Evolutionary conservation across 2,797 vertebrate genomes (phyloP).

Genomic region (Thalassophryne amazonica): DNA sequence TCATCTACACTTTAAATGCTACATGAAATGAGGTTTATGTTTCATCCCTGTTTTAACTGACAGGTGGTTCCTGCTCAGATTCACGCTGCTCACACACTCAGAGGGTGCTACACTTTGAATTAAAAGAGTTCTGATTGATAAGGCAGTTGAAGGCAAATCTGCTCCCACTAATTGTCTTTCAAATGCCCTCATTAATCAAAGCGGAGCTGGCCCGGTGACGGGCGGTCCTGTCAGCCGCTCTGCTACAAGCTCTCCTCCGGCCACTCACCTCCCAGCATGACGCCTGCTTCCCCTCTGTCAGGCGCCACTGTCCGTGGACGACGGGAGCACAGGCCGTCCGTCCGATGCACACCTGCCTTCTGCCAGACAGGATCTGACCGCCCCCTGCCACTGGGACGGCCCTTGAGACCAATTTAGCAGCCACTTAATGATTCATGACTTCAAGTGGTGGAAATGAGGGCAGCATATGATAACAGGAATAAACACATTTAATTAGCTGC

Average conservation of each 20-base stretch:
- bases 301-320: conserved; percentile 64
- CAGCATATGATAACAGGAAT: conserved; percentile 94
- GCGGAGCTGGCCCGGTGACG: conserved; percentile 78
- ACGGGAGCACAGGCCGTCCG: conserved; percentile 74
- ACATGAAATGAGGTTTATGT: conserved; percentile 26
- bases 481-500: conserved; percentile 97
- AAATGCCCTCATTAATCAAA: conserved; percentile 99
- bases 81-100: conserved; percentile 73
- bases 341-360: conserved; percentile 87
- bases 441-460: conserved; percentile 89
- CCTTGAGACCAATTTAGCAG: conserved; percentile 94
- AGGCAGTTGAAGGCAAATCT: conserved; percentile 92
- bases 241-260: conserved; percentile 77
- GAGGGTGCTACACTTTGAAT: conserved; percentile 82
- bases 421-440: conserved; percentile 96
- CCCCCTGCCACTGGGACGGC: conserved; percentile 80
- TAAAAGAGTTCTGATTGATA: conserved; percentile 93
- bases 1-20: not conserved
- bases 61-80: conserved; percentile 69
- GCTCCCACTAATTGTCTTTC: conserved; percentile 98
- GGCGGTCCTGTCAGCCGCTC: conserved; percentile 85
- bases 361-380: conserved; percentile 87
- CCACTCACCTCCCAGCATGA: conserved; percentile 88
- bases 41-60: conserved; percentile 56
- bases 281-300: conserved; percentile 78